These are phyloP conservation scores for Cerastoderma edule DNA, from an alignment of 2,888 invertebrate genomes.

Conservation along the genomic window DNA sequence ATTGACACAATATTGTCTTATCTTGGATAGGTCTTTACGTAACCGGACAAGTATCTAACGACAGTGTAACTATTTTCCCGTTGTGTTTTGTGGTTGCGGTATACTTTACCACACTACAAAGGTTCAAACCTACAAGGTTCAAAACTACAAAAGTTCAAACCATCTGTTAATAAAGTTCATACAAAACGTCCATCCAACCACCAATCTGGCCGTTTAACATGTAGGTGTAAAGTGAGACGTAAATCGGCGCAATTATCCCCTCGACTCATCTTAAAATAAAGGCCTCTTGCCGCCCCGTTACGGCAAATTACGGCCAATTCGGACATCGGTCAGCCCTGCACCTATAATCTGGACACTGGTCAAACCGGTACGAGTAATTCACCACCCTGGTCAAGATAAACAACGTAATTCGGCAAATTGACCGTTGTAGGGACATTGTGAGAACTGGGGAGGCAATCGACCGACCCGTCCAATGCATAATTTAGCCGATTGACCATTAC, in stretches of 20 bases:
- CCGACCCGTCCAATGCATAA: not conserved
- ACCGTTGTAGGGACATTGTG: not conserved
- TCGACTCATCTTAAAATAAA: constrained; percentile 1
- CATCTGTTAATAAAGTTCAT: too few species aligned
- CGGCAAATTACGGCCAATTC: constrained; percentile 21
- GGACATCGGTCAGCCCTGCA: constrained; percentile 10
- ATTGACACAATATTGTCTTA: too few species aligned
- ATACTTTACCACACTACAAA: constrained; percentile 4
- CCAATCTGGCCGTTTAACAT: constrained; percentile 15
- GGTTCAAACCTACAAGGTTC: too few species aligned
- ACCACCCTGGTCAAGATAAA: not conserved
- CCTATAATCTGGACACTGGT: constrained; percentile 20
- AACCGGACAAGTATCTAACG: too few species aligned
- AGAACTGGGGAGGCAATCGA: not conserved
- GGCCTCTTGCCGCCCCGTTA: constrained; percentile 2
- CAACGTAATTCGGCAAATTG: constrained; percentile 7
- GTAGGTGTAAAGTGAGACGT: constrained; percentile 20
- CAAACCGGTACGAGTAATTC: constrained; percentile 19
- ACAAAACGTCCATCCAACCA: not conserved
- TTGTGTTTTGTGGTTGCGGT: too few species aligned
- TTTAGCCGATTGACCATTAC: constrained; percentile 11
- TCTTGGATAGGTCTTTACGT: too few species aligned
- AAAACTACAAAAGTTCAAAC: too few species aligned
- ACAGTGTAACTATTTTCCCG: too few species aligned
- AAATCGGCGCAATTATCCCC: constrained; percentile 11